phyloP scores from a whole-genome alignment of 92 coral and sea anemone genomes.

The Phenganax stokvisi region DNA sequence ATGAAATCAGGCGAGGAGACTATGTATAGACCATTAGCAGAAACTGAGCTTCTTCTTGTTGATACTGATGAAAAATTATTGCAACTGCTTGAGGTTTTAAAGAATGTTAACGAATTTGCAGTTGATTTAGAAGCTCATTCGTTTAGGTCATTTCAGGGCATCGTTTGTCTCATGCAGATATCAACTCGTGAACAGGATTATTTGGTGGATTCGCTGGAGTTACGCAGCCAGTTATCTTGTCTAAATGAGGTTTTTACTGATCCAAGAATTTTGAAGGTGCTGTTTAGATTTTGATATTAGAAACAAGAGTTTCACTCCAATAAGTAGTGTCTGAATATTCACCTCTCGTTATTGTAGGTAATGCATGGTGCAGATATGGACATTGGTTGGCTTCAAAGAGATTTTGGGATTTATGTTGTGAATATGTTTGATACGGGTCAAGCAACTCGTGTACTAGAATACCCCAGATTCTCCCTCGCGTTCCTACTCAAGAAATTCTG shows the following conservation, averaged over 20 bases:
- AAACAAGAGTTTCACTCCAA: not conserved
- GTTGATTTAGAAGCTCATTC: slow-evolving; percentile 96
- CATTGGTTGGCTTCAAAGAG: slow-evolving; percentile 89
- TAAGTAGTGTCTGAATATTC: not conserved
- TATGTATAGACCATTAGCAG: slow-evolving; percentile 68
- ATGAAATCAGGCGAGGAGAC: slow-evolving; percentile 50
- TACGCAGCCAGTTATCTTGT: slow-evolving; percentile 62
- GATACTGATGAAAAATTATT: slow-evolving; percentile 66
- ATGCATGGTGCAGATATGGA: slow-evolving; percentile 99
- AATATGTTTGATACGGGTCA: slow-evolving; percentile 99
- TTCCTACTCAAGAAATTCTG: slow-evolving; percentile 87
- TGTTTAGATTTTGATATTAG: not conserved
- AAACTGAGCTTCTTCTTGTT: slow-evolving; percentile 61
- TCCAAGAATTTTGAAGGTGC: slow-evolving; percentile 79
- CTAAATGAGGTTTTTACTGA: slow-evolving; percentile 83
- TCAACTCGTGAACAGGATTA: slow-evolving; percentile 81
- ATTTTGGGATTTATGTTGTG: slow-evolving; percentile 91
- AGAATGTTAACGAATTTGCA: slow-evolving; percentile 72
- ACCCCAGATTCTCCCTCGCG: slow-evolving; percentile 69
- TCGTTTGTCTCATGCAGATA: slow-evolving; percentile 93
- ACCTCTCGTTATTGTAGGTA: slow-evolving; percentile 45
- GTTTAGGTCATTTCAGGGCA: slow-evolving; percentile 86
- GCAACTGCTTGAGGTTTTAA: slow-evolving; percentile 54
- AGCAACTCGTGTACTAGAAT: slow-evolving; percentile 76
- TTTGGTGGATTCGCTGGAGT: slow-evolving; percentile 76